Evolutionary conservation across 2,113 vertebrate species (phyloP).

Genomic region (Rhinolophus ferrumequinum): DNA sequence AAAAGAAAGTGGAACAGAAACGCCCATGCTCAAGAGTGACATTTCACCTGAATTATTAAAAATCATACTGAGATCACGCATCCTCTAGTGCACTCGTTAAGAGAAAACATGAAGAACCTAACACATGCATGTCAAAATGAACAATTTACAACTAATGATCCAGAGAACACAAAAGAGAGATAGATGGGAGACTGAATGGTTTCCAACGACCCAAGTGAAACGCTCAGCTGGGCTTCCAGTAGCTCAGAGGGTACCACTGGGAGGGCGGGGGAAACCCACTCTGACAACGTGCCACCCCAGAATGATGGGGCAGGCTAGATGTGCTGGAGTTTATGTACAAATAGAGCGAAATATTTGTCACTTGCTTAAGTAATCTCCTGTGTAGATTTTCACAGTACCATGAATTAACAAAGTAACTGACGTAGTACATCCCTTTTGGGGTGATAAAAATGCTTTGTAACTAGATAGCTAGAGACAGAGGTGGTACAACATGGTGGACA

Average conservation of each 20-base stretch:
- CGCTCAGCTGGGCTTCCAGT: background rate
- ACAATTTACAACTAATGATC: background rate
- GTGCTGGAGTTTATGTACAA: background rate
- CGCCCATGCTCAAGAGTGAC: background rate
- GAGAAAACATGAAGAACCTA: background rate
- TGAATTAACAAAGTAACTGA: constrained; percentile 33
- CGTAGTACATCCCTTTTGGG: background rate
- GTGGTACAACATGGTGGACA: background rate
- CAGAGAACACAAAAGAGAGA: constrained; percentile 19
- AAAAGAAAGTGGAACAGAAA: background rate
- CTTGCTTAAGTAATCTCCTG: constrained; percentile 25
- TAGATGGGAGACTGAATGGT: background rate
- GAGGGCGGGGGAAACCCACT: background rate
- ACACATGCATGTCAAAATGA: background rate
- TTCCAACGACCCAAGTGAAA: background rate
- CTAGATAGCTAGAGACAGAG: background rate
- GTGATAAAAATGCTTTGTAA: background rate
- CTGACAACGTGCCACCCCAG: background rate
- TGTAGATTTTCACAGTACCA: background rate
- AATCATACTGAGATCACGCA: background rate
- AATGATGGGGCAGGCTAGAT: background rate
- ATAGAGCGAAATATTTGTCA: background rate
- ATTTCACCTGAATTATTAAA: background rate
- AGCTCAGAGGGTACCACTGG: background rate
- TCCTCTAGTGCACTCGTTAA: background rate